Evolutionary conservation across 2,888 invertebrate species (phyloP), one percentile per base, ranked within the genome.

Genomic region (Drosophila cognata): DNA sequence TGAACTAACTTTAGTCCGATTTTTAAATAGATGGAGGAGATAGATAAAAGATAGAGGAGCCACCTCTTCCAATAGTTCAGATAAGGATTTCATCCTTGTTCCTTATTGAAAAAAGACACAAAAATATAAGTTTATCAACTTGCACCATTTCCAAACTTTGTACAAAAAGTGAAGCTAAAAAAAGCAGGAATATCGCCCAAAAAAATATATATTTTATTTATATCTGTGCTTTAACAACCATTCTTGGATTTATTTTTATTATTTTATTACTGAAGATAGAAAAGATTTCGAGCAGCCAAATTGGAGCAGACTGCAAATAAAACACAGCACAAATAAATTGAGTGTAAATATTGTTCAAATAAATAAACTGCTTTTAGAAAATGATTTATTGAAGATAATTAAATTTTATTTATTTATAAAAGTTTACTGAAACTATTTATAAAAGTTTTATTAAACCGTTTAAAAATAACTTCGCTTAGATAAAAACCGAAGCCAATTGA

Each of bases 401-500:
- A 35, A 35, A 35, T 35, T 21, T 38, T 38, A 38, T 38, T 38
- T 36, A 36, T 18, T 18, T 18, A 18, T 8, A 18, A 8, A 18
- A 38, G 3, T 8, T 38, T 3, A 36, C 3, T 36, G 0, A 3
- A 36, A 38, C 7, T 18, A 18, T 38, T 18, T 38, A 18, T 18
- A 8, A 8, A 38, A 8, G 38, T 18, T 38, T 1, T 8, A 38
- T 18, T 21, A 21, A 16, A 16, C 16, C 36, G 4, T 7, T 36
- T 7, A 16, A 16, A 36, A 16, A 36, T 36, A 36, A 16, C 0
- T 7, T 7, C 4, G 0, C 36, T 36, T 0, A 18, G 1, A 0
- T 11, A 1, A 0, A 35, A 35, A 13, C 1, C 13, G 13, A 41
- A 41, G 10, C 0, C 10, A 0, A 4, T n/a, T n/a, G 4, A 41